phyloP scores from a whole-genome alignment of 1,140 invertebrate species.

The Microplitis mediator region DNA sequence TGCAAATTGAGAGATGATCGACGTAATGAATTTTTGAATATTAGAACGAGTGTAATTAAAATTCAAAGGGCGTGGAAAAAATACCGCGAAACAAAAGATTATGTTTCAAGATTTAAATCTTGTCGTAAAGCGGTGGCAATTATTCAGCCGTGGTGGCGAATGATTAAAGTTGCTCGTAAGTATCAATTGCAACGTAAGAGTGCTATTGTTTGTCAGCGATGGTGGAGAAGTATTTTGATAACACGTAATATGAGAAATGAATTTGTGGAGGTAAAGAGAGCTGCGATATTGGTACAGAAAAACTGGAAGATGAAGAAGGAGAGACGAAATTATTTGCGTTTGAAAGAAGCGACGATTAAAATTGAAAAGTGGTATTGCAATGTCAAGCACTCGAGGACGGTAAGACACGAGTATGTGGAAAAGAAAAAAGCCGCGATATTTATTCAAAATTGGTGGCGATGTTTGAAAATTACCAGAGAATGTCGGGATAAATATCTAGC shows the following conservation, averaged over 20 bases:
- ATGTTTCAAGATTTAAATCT: conserved; percentile 25
- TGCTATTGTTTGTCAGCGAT: conserved; percentile 40
- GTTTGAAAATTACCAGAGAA: conserved; percentile 36
- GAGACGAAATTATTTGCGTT: conserved; percentile 51
- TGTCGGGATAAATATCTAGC: conserved; percentile 38
- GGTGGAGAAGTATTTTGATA: conserved; percentile 35
- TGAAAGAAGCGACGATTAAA: conserved; percentile 38
- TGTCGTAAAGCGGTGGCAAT: conserved; percentile 32
- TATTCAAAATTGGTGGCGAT: conserved; percentile 31
- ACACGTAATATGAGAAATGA: conserved; percentile 5
- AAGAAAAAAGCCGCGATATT: conserved; percentile 30
- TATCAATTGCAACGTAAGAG: conserved; percentile 20
- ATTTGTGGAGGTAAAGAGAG: conserved; percentile 24
- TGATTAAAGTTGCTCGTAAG: not conserved
- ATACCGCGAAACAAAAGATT: conserved; percentile 29
- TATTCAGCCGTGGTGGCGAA: conserved; percentile 44
- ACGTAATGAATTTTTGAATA: conserved; percentile 29
- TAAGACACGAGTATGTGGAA: conserved; percentile 14
- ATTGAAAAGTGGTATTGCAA: conserved; percentile 46
- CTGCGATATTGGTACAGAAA: conserved; percentile 29
- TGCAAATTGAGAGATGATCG: conserved; percentile 26
- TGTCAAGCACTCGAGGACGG: not conserved
- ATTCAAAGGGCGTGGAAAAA: conserved; percentile 46
- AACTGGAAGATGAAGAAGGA: conserved; percentile 44
- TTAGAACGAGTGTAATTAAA: conserved; percentile 21